These are phyloP conservation scores for Sebastiscus tertius DNA, from an alignment of 2,797 vertebrate species.

Conservation along the genomic window DNA sequence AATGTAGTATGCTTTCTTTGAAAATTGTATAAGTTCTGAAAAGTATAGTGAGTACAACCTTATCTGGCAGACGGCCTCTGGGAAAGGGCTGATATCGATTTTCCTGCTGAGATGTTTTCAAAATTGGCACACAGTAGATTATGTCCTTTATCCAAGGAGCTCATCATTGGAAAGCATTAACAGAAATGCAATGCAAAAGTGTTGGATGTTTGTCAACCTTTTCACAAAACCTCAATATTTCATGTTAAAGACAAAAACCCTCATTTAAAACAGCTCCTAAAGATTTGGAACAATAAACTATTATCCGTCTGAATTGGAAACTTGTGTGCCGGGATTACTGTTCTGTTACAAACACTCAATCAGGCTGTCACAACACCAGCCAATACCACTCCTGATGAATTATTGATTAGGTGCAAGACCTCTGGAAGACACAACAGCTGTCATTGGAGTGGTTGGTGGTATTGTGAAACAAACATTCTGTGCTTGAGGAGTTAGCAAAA, in stretches of 20 bases:
- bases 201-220: neutral
- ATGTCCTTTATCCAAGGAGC: neutral
- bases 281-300: neutral
- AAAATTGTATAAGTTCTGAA: neutral
- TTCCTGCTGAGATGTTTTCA: neutral
- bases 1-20: neutral
- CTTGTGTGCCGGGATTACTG: neutral
- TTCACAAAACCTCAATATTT: neutral
- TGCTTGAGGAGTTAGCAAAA: neutral
- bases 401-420: constrained; percentile 43
- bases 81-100: constrained; percentile 22
- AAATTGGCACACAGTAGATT: neutral
- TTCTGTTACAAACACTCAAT: constrained; percentile 28
- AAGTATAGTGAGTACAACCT: neutral
- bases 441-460: neutral
- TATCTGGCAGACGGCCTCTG: neutral
- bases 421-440: constrained; percentile 24
- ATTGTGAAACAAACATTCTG: constrained; percentile 38
- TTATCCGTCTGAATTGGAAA: constrained; percentile 29
- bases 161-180: neutral
- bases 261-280: neutral
- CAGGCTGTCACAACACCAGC: constrained; percentile 24
- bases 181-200: neutral
- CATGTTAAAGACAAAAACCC: neutral
- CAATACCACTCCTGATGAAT: constrained; percentile 18